These are phyloP conservation scores for Synchiropus splendidus DNA, from an alignment of 2,113 vertebrate species.

Conservation along the genomic window DNA sequence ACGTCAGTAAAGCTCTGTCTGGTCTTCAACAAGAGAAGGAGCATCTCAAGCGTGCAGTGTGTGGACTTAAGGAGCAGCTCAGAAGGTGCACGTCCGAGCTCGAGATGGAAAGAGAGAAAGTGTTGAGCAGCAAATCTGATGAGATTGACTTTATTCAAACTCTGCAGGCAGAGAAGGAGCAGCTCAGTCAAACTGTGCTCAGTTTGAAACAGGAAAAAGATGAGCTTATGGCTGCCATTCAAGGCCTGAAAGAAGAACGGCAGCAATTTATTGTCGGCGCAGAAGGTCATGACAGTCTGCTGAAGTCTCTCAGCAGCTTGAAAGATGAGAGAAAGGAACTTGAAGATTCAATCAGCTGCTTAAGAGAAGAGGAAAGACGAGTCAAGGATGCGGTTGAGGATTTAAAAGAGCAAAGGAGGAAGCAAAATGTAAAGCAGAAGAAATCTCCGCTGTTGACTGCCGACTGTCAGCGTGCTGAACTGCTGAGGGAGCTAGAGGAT, in stretches of 20 bases:
- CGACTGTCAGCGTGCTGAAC: background rate
- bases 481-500: constrained; percentile 22
- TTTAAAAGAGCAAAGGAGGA: constrained; percentile 27
- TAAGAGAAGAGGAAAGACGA: constrained; percentile 36
- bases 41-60: constrained; percentile 30
- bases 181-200: constrained; percentile 26
- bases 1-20: constrained; percentile 22
- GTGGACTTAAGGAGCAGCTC: constrained; percentile 31
- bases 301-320: constrained; percentile 19
- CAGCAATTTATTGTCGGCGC: constrained; percentile 12
- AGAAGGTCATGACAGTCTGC: constrained; percentile 17
- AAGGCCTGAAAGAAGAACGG: constrained; percentile 21
- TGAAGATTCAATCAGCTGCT: constrained; percentile 31
- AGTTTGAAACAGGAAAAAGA: constrained; percentile 36
- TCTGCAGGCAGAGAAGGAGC: constrained; percentile 34
- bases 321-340: constrained; percentile 30
- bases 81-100: constrained; percentile 16
- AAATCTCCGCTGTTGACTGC: background rate
- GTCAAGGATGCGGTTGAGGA: constrained; percentile 8
- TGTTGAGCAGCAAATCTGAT: constrained; percentile 29
- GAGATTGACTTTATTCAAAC: constrained; percentile 12
- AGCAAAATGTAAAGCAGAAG: constrained; percentile 27
- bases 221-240: constrained; percentile 10
- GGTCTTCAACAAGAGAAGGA: constrained; percentile 39
- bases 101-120: constrained; percentile 28